phyloP scores from a whole-genome alignment of 2,888 invertebrate species.

The Ellobium chinense region DNA sequence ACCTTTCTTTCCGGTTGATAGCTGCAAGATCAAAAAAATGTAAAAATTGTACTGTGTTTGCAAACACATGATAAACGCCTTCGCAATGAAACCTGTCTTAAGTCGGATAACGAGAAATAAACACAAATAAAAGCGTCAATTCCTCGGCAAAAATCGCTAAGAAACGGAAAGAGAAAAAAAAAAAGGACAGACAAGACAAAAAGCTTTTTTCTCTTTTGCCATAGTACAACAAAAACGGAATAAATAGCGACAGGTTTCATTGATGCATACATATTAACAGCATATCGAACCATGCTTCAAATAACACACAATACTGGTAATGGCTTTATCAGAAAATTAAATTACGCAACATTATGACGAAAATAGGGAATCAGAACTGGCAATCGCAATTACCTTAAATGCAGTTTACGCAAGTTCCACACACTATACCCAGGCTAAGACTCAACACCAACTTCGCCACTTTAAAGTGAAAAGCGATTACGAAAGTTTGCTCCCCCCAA shows the following conservation, averaged over 20 bases:
- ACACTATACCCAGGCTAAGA: too few species aligned
- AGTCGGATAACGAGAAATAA: background rate
- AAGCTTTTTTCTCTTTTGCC: too few species aligned
- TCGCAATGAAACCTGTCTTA: conserved; percentile 46
- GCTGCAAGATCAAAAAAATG: conserved; percentile 56
- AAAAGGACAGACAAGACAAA: background rate
- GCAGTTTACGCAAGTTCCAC: too few species aligned
- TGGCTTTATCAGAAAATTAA: too few species aligned
- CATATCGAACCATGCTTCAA: conserved; percentile 38
- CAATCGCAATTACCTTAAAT: too few species aligned
- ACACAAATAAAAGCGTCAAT: background rate
- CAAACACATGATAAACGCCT: conserved; percentile 16
- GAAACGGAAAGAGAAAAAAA: background rate
- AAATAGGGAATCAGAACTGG: too few species aligned
- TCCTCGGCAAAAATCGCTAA: background rate
- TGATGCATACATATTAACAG: conserved; percentile 34
- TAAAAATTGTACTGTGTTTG: conserved; percentile 32
- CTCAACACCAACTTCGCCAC: too few species aligned
- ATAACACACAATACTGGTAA: conserved; percentile 14
- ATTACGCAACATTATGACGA: too few species aligned
- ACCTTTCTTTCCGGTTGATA: conserved; percentile 64
- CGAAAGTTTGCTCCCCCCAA: too few species aligned
- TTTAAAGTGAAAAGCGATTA: too few species aligned
- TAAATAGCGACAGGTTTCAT: conserved; percentile 46
- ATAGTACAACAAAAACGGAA: too few species aligned